Evolutionary conservation across 2,888 invertebrate species (phyloP).

Genomic region (Syrphus vitripennis): DNA sequence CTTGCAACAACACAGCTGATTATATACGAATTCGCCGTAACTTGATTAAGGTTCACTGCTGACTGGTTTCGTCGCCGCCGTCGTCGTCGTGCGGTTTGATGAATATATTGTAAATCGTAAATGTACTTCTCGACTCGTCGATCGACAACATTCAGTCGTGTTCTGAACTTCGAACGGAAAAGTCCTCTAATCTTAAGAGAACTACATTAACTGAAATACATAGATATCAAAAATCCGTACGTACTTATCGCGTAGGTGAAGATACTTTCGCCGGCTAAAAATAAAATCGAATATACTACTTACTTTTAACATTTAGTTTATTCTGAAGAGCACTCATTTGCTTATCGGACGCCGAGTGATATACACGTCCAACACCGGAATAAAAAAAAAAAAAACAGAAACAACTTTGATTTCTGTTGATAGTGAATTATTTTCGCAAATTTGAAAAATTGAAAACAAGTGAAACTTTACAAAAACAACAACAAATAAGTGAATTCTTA

Average conservation of each 20-base stretch:
- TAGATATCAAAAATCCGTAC: not conserved
- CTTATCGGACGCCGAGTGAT: slow-evolving; percentile 76
- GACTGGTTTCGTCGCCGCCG: too few species aligned
- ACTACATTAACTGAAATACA: not conserved
- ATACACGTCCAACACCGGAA: slow-evolving; percentile 40
- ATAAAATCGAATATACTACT: slow-evolving; percentile 58
- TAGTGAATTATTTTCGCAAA: slow-evolving; percentile 26
- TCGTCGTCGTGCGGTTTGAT: slow-evolving; percentile 50
- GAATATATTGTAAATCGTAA: too few species aligned
- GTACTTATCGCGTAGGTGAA: slow-evolving; percentile 66
- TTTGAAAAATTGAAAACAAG: slow-evolving; percentile 72
- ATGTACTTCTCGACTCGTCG: slow-evolving; percentile 58
- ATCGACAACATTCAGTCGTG: slow-evolving; percentile 65
- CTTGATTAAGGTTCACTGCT: slow-evolving; percentile 17
- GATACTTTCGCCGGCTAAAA: slow-evolving; percentile 71
- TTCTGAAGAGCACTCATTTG: slow-evolving; percentile 79
- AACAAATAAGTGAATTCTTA: slow-evolving; percentile 50
- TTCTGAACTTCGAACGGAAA: slow-evolving; percentile 54
- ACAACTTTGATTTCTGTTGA: slow-evolving; percentile 56
- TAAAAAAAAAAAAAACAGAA: slow-evolving; percentile 46
- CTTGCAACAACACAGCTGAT: slow-evolving; percentile 54
- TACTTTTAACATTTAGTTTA: slow-evolving; percentile 75
- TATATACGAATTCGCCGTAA: slow-evolving; percentile 63
- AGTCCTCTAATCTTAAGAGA: slow-evolving; percentile 14
- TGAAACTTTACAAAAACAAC: slow-evolving; percentile 67